Conservation (phyloP, 2,113 vertebrate species). For the Sapajus apella region DNA sequence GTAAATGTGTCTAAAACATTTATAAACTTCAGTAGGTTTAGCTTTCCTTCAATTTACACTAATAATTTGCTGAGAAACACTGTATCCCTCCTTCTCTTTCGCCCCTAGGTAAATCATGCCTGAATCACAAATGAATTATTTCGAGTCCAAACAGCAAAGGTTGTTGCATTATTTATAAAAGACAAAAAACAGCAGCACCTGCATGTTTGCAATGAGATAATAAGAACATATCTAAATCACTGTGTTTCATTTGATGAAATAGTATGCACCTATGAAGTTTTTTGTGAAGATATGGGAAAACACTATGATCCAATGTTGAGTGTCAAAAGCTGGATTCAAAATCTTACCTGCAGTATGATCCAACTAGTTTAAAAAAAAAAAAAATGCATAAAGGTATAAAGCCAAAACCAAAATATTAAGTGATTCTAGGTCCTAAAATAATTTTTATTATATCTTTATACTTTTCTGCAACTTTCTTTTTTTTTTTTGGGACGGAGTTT, state of each 20-base stretch:
- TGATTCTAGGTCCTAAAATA: neutral
- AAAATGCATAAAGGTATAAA: neutral
- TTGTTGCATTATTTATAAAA: constrained; percentile 5
- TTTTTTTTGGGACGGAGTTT: too few relatives aligned
- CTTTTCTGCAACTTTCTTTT: constrained; percentile 8
- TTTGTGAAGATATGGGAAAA: neutral
- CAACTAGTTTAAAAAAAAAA: neutral
- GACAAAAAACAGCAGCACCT: neutral
- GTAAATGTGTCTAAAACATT: neutral
- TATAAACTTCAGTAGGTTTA: neutral
- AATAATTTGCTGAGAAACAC: neutral
- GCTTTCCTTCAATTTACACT: neutral
- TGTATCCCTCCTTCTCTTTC: neutral
- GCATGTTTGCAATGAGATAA: neutral
- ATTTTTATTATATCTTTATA: neutral
- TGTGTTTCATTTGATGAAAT: neutral
- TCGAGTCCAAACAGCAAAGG: neutral
- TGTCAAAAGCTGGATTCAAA: neutral
- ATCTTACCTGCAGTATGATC: neutral
- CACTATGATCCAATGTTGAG: neutral
- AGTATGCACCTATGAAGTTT: neutral
- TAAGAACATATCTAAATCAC: neutral
- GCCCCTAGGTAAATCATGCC: neutral
- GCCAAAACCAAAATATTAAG: constrained; percentile 10
- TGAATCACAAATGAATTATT: neutral